A percentile compares a stretch with the other conserved stretches of the same genome.
Conservation (phyloP, 2,797 vertebrate genomes). For the Galaxias olidus region DNA sequence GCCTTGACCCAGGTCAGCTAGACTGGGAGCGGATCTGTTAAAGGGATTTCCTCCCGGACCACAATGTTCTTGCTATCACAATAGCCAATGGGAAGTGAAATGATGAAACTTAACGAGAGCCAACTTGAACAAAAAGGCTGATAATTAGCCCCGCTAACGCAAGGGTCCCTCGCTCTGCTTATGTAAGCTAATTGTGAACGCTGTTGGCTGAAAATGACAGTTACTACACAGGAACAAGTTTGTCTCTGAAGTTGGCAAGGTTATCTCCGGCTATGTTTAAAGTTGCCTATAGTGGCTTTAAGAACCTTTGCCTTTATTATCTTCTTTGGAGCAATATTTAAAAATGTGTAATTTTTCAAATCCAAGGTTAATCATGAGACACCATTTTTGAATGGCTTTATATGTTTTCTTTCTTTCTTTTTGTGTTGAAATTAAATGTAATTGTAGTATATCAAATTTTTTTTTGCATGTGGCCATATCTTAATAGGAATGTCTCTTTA, state of each 20-base stretch:
- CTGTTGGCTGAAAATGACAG: slow-evolving; percentile 22
- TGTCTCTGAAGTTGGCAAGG: not conserved
- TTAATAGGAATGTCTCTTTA: not conserved
- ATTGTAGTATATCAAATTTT: too few species aligned
- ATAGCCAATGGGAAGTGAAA: slow-evolving; percentile 19
- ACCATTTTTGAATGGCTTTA: too few species aligned
- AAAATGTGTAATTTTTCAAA: too few species aligned
- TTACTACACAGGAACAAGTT: slow-evolving; percentile 36
- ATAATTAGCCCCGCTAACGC: slow-evolving; percentile 42
- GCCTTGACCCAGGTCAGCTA: slow-evolving; percentile 40
- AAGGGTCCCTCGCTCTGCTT: slow-evolving; percentile 27
- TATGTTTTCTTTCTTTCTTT: too few species aligned
- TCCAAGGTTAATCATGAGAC: too few species aligned
- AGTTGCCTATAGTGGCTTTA: too few species aligned
- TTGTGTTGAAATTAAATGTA: too few species aligned
- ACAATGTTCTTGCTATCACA: slow-evolving; percentile 34
- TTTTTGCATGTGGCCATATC: too few species aligned
- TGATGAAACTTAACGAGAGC: slow-evolving; percentile 9
- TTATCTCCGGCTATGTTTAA: too few species aligned
- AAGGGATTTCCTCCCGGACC: slow-evolving; percentile 39
- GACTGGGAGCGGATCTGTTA: slow-evolving; percentile 18
- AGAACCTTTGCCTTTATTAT: too few species aligned
- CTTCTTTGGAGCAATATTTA: too few species aligned
- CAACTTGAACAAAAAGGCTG: slow-evolving; percentile 41
- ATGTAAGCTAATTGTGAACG: slow-evolving; percentile 17